phyloP scores from a whole-genome alignment of 2,888 invertebrate genomes.

The Melitaea athalia region DNA sequence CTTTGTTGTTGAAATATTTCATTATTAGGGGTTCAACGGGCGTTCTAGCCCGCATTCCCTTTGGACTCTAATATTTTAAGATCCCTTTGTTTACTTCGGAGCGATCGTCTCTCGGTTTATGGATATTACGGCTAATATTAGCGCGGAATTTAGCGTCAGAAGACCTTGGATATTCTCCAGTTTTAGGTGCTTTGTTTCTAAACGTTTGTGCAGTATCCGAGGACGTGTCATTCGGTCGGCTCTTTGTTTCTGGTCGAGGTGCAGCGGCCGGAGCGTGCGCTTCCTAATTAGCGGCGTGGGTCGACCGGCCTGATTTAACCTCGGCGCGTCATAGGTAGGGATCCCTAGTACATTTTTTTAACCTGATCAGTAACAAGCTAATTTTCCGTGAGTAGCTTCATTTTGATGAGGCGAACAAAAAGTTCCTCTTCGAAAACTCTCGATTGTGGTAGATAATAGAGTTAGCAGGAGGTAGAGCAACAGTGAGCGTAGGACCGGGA shows the following conservation, averaged over 20 bases:
- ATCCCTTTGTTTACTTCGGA: conserved; percentile 40
- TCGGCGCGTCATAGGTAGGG: conserved; percentile 67
- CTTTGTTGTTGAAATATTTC: conserved; percentile 54
- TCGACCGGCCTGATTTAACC: conserved; percentile 69
- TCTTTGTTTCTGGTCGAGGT: conserved; percentile 52
- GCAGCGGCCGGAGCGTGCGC: conserved; percentile 75
- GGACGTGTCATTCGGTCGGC: conserved; percentile 57
- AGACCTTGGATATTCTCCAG: conserved; percentile 16
- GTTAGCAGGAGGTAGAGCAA: no score
- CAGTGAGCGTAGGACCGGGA: no score
- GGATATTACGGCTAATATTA: conserved; percentile 22
- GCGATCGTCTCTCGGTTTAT: conserved; percentile 41
- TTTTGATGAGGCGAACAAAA: no score
- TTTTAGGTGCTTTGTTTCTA: conserved; percentile 11
- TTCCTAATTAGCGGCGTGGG: conserved; percentile 75
- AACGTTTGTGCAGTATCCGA: conserved; percentile 27
- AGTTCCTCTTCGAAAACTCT: no score
- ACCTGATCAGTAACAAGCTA: no score
- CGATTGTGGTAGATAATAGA: no score
- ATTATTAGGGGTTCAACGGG: conserved; percentile 43
- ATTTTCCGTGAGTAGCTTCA: no score
- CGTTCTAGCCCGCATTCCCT: conserved; percentile 30
- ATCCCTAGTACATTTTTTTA: no score
- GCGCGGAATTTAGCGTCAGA: conserved; percentile 20
- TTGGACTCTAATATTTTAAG: conserved; percentile 37